Evolutionary conservation across 2,797 vertebrate genomes (phyloP).

Genomic region (Glyptemys insculpta): DNA sequence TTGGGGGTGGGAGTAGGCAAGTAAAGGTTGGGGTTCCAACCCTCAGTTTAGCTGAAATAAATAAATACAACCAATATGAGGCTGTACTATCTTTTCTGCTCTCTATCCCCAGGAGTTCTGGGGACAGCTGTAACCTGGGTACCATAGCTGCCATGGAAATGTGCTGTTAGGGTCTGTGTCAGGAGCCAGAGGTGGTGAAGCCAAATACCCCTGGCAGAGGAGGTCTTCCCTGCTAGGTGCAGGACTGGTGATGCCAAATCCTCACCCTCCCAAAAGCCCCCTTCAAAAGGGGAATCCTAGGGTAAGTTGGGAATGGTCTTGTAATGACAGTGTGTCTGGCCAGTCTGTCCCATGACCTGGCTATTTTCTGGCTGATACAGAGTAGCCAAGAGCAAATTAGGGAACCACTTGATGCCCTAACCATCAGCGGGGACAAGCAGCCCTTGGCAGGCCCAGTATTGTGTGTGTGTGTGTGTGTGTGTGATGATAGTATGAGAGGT

Average conservation of each 20-base stretch:
- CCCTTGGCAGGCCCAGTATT: not conserved
- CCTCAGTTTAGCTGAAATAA: not conserved
- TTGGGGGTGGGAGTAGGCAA: not conserved
- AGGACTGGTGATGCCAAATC: not conserved
- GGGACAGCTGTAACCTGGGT: not conserved
- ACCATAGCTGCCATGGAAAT: not conserved
- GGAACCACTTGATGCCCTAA: not conserved
- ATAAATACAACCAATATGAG: not conserved
- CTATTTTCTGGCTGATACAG: not conserved
- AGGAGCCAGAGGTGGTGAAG: conserved; percentile 4
- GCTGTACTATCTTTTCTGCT: not conserved
- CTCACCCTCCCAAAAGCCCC: not conserved
- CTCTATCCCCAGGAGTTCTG: not conserved
- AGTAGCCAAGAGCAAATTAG: not conserved
- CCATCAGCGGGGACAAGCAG: not conserved
- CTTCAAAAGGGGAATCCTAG: not conserved
- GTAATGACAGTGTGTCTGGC: not conserved
- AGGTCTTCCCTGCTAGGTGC: not conserved
- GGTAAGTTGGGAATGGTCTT: not conserved
- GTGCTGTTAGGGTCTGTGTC: not conserved
- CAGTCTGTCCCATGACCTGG: not conserved
- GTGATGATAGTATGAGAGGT: not conserved
- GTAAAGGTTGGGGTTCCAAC: not conserved
- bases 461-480: not conserved
- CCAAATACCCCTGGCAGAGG: not conserved